phyloP scores from a whole-genome alignment of 2,888 invertebrate genomes.

The Apoderus coryli region DNA sequence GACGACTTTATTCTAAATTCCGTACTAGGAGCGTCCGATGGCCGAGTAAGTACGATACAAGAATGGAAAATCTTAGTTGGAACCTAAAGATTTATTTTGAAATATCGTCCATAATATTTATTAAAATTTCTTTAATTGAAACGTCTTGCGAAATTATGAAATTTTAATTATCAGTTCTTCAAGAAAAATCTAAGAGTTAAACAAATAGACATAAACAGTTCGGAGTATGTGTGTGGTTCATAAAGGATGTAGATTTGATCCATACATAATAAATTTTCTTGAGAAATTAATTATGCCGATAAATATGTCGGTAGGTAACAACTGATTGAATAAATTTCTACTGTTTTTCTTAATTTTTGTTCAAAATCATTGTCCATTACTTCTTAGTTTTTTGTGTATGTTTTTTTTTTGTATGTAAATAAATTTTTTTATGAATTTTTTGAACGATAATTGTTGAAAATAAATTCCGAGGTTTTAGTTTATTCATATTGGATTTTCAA shows the following conservation, averaged over 20 bases:
- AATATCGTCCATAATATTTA: background rate
- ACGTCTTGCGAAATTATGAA: background rate
- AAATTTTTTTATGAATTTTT: background rate
- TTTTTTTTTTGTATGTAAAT: conserved; percentile 1
- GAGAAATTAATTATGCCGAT: too few relatives aligned
- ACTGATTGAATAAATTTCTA: too few relatives aligned
- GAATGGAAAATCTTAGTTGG: conserved; percentile 3
- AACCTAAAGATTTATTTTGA: conserved; percentile 3
- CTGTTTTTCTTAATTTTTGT: too few relatives aligned
- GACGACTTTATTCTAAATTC: conserved; percentile 79
- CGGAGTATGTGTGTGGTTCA: too few relatives aligned
- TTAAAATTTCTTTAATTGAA: conserved; percentile 1
- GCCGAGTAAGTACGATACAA: conserved; percentile 56
- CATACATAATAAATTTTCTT: too few relatives aligned
- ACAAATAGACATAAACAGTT: too few relatives aligned
- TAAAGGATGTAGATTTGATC: too few relatives aligned
- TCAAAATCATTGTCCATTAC: background rate
- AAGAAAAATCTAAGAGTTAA: background rate
- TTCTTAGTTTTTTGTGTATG: background rate
- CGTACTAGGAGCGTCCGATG: conserved; percentile 72
- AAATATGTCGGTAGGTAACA: too few relatives aligned
- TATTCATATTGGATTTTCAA: too few relatives aligned
- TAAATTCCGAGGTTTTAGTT: too few relatives aligned
- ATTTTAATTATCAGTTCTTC: background rate
- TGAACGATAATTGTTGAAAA: background rate